Evolutionary conservation across 2,888 invertebrate genomes (phyloP).

Genomic region (Drosophila kuntzei): DNA sequence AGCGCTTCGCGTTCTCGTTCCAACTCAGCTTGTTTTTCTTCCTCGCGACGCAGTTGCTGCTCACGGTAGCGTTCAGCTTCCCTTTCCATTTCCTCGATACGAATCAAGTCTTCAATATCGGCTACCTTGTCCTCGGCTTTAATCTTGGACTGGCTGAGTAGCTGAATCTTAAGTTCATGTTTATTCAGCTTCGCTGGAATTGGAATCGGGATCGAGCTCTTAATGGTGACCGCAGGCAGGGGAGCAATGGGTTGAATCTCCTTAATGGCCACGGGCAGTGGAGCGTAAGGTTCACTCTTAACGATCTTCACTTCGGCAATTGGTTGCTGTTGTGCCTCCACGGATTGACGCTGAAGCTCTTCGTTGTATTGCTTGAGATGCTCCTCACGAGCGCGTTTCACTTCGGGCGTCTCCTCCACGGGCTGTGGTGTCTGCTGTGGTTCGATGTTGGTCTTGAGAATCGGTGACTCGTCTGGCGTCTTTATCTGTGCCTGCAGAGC

Average conservation of each 20-base stretch:
- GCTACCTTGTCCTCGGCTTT: slow-evolving; percentile 56
- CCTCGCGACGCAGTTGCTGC: slow-evolving; percentile 62
- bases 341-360: slow-evolving; percentile 52
- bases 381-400: slow-evolving; percentile 71
- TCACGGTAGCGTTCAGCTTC: slow-evolving; percentile 56
- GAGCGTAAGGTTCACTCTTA: slow-evolving; percentile 5
- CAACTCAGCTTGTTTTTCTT: slow-evolving; percentile 61
- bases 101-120: slow-evolving; percentile 58
- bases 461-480: neutral
- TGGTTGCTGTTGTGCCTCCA: slow-evolving; percentile 38
- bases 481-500: slow-evolving; percentile 51
- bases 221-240: slow-evolving; percentile 27
- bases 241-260: slow-evolving; percentile 15
- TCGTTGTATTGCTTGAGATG: slow-evolving; percentile 65
- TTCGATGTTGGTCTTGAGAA: neutral
- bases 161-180: slow-evolving; percentile 31
- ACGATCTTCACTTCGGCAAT: slow-evolving; percentile 13
- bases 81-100: slow-evolving; percentile 54
- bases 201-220: slow-evolving; percentile 35
- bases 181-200: slow-evolving; percentile 10
- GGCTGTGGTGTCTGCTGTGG: slow-evolving; percentile 31
- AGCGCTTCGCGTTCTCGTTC: slow-evolving; percentile 69
- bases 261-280: slow-evolving; percentile 9
- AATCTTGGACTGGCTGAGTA: slow-evolving; percentile 53
- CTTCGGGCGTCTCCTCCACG: slow-evolving; percentile 71